Base-by-base conservation (phyloP, 2,888 invertebrate genomes). In the Heliconius ethilla region DNA sequence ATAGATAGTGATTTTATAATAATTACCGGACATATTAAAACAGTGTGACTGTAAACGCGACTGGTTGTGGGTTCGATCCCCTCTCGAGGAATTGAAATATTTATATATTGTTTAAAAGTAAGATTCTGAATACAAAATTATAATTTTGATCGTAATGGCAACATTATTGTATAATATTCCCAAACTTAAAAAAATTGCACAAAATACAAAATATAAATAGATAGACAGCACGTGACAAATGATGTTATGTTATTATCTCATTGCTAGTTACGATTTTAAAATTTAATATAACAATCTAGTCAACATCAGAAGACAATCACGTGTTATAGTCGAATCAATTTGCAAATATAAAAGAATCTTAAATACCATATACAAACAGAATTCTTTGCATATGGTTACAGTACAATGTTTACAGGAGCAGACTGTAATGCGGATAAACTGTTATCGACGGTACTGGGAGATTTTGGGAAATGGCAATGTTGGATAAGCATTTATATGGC, bases 401-500 rank as follows among this genome's bases (percentile, higher is more conserved):
- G 25, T 40, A 2, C 40, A 27, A 70, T 29, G 29, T 29, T 55
- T 22, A 55, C 11, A 29, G n/a, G 33, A 29, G 59, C 37, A 25
- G 78, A 81, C 22, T 81, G 79, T 70, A 79, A 79, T 67, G 75
- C 74, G 59, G 81, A 82, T 25, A 76, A 78, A n/a, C 29, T 92
- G 67, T 91, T 91, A 25, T 82, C 88, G 66, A 87, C 85, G 85
- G 85, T 94, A 40, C 91, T 96, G 33, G 96, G 96, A 18, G 92
- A 95, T 83, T 95, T 95, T 81, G 96, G 96, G 72, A 90, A 83
- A 87, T 96, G 96, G 96, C 96, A 96, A 84, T 87, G 95, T 25
- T 85, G 88, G 79, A 94, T 95, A 81, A 94, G 95, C 78, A 63
- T 95, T 55, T 85, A 95, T 45, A 95, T 96, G 95, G 91, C 95